A percentile compares a stretch with the other conserved stretches of the same genome.
phyloP scores from a whole-genome alignment of 2,888 invertebrate species.

The Limenitis camilla region DNA sequence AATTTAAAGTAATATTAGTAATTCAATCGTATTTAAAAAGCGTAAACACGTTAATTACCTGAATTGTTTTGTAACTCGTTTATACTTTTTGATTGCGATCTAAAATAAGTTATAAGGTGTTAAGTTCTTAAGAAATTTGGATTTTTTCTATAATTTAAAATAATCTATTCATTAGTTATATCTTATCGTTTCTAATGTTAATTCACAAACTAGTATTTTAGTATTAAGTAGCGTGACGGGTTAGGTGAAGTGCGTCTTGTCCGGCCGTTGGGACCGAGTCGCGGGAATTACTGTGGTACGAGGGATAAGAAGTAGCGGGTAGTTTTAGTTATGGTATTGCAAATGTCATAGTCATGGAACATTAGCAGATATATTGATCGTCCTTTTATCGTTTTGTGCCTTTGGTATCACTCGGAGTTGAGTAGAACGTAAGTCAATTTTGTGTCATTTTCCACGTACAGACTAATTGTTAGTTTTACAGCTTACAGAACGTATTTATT shows the following conservation, averaged over 20 bases:
- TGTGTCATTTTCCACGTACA: too few relatives aligned
- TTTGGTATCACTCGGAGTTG: too few relatives aligned
- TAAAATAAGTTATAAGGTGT: too few relatives aligned
- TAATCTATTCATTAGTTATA: background rate
- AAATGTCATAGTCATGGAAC: too few relatives aligned
- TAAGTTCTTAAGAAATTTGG: background rate
- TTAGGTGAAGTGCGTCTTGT: conserved; percentile 56
- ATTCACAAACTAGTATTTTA: conserved; percentile 24
- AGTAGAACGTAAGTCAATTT: too few relatives aligned
- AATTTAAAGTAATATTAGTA: too few relatives aligned
- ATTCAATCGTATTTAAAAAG: too few relatives aligned
- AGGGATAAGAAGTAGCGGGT: conserved; percentile 31
- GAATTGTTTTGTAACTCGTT: too few relatives aligned
- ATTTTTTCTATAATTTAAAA: background rate
- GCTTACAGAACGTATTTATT: too few relatives aligned
- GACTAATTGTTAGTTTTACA: too few relatives aligned
- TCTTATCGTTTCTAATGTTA: background rate
- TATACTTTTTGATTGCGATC: too few relatives aligned
- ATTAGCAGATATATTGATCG: background rate
- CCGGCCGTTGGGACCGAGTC: conserved; percentile 47
- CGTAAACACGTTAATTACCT: too few relatives aligned
- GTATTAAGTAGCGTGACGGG: conserved; percentile 48
- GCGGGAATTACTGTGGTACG: conserved; percentile 25
- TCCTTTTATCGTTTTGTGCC: conserved; percentile 8
- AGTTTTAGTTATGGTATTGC: background rate